Conservation (phyloP, 2,113 vertebrate genomes). For the Montifringilla adamsi region DNA sequence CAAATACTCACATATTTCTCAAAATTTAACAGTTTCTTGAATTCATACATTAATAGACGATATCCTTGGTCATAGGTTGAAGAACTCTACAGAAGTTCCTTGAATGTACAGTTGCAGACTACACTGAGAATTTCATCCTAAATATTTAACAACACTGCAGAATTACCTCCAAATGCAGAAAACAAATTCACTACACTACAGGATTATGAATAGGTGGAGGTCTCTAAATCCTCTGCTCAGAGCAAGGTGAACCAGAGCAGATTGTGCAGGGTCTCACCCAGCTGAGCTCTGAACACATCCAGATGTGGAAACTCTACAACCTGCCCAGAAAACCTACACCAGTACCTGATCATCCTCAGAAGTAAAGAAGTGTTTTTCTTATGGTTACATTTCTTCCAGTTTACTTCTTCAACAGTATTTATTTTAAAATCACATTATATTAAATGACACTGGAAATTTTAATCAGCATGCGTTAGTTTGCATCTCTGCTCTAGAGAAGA, state of each 20-base stretch:
- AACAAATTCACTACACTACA: neutral
- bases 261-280: neutral
- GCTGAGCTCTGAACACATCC: neutral
- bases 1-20: neutral
- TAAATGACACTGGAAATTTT: neutral
- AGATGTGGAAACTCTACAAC: neutral
- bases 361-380: neutral
- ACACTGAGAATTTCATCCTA: neutral
- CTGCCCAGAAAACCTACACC: neutral
- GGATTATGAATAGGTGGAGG: neutral
- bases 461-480: neutral
- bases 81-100: neutral
- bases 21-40: neutral
- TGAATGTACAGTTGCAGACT: neutral
- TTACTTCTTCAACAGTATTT: neutral
- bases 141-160: neutral
- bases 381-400: neutral
- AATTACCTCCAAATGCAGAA: neutral
- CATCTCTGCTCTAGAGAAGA: neutral
- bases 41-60: neutral
- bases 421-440: neutral
- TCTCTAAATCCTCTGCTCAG: neutral
- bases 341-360: neutral
- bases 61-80: neutral
- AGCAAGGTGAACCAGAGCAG: neutral